phyloP scores from a whole-genome alignment of 2,113 vertebrate genomes.

The Sturnus vulgaris region DNA sequence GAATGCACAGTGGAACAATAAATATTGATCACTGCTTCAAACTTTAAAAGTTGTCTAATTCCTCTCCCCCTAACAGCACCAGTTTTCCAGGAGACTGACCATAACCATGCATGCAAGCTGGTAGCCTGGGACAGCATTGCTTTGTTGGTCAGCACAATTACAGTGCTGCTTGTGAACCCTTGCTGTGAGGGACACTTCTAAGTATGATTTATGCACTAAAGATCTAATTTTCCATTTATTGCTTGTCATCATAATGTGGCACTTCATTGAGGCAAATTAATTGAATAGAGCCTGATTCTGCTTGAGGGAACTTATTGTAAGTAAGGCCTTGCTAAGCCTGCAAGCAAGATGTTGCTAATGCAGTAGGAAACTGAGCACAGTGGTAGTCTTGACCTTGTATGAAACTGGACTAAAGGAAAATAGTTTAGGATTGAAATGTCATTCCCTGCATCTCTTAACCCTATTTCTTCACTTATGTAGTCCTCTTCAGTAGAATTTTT shows the following conservation, averaged over 20 bases:
- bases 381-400: background rate
- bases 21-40: background rate
- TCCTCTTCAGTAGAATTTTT: background rate
- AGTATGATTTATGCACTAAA: background rate
- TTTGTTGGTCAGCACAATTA: background rate
- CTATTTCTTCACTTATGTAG: background rate
- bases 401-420: background rate
- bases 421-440: background rate
- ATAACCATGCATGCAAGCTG: background rate
- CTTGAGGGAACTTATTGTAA: background rate
- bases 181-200: background rate
- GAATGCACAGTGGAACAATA: background rate
- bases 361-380: background rate
- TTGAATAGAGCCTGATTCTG: background rate
- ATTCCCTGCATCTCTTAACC: background rate
- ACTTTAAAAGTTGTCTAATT: background rate
- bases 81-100: background rate
- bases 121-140: background rate
- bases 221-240: conserved; percentile 1
- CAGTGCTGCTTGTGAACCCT: background rate
- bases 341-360: background rate
- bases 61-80: background rate
- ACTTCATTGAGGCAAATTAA: background rate
- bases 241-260: background rate
- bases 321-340: background rate